Conservation (phyloP, 1,140 invertebrate genomes). For the Metaphire vulgaris region DNA sequence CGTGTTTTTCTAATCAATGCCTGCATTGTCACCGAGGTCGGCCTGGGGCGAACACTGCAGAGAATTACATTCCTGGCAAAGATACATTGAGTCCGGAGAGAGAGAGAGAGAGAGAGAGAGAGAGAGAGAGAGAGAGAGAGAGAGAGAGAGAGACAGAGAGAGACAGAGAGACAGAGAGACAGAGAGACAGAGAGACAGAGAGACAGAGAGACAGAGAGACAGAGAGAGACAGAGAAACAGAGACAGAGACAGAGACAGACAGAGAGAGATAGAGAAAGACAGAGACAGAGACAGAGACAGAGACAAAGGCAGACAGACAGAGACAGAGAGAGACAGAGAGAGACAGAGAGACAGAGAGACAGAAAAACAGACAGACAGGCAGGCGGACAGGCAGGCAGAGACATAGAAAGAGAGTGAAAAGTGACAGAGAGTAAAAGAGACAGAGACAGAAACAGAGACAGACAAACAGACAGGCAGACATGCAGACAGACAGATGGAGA, state of each 20-base stretch:
- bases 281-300: not conserved
- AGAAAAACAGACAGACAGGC: not conserved
- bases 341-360: not conserved
- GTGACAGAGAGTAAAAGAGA: not conserved
- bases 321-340: not conserved
- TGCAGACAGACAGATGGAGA: not conserved
- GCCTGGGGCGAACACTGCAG: no score
- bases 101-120: no score
- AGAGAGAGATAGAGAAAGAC: not conserved
- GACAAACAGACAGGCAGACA: not conserved
- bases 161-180: conserved; percentile 16
- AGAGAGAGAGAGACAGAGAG: conserved; percentile 21
- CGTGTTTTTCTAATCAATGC: no score
- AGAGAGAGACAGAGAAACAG: conserved; percentile 5
- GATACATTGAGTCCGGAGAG: no score
- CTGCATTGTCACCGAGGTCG: no score
- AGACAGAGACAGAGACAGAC: not conserved
- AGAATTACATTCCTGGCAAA: no score
- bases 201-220: conserved; percentile 10
- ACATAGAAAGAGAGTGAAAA: no score
- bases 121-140: not conserved
- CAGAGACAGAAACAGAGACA: not conserved
- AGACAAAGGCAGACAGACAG: not conserved
- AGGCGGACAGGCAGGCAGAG: no score
- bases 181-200: not conserved